Conservation (phyloP, 2,113 vertebrate species). For the Melanostigma gelatinosum region DNA sequence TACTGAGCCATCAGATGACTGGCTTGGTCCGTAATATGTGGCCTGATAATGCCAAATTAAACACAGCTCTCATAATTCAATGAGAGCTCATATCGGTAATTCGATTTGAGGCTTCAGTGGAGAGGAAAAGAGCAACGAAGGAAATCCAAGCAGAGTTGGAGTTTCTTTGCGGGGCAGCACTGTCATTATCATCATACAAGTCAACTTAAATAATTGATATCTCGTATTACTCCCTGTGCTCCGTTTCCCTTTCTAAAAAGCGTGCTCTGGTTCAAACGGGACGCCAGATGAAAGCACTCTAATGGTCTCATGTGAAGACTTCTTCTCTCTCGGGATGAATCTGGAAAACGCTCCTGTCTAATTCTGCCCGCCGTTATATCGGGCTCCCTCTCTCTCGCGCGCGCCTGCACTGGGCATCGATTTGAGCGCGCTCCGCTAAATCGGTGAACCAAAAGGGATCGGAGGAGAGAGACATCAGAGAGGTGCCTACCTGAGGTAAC, state of each 20-base stretch:
- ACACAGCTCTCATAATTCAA: conserved; percentile 38
- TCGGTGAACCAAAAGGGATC: not conserved
- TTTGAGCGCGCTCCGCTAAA: conserved; percentile 5
- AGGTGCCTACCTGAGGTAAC: conserved; percentile 83
- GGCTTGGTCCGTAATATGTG: conserved; percentile 3
- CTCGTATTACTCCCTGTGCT: not conserved
- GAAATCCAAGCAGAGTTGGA: not conserved
- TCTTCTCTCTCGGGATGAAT: conserved; percentile 2
- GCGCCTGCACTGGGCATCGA: not conserved
- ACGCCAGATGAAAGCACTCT: not conserved
- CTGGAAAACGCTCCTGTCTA: not conserved
- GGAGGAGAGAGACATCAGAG: not conserved
- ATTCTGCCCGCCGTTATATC: not conserved
- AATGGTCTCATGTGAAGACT: not conserved
- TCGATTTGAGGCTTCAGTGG: conserved; percentile 44
- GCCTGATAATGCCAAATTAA: conserved; percentile 31
- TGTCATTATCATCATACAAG: not conserved
- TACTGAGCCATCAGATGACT: conserved; percentile 5
- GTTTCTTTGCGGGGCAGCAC: not conserved
- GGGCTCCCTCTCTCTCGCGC: not conserved
- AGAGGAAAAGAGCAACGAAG: not conserved
- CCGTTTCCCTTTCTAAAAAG: conserved; percentile 6
- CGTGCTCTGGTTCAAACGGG: conserved; percentile 16
- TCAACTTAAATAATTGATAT: conserved; percentile 8
- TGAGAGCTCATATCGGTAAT: conserved; percentile 35